Conservation (phyloP, 1,140 invertebrate species). For the Lasioglossum albipes region DNA sequence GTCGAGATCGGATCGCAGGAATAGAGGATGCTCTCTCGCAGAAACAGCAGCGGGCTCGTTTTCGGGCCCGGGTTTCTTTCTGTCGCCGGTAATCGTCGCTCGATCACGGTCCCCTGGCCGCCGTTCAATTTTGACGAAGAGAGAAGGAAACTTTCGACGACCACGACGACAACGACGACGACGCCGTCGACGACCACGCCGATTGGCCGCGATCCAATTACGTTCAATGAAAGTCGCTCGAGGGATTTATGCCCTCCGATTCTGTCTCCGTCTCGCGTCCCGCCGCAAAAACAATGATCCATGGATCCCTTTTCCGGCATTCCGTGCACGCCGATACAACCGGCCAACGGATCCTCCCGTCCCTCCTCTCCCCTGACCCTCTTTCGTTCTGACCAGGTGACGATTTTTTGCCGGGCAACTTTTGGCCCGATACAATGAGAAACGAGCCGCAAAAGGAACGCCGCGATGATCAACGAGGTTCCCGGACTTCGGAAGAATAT, state of each 20-base stretch:
- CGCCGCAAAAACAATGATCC: conserved; percentile 58
- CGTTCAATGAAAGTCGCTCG: conserved; percentile 63
- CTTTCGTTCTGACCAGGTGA: conserved; percentile 35
- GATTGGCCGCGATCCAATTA: conserved; percentile 66
- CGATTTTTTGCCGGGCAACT: conserved; percentile 33
- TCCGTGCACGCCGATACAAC: conserved; percentile 39
- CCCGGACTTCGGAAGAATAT: background rate
- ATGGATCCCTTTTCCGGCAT: conserved; percentile 63
- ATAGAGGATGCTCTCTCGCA: background rate
- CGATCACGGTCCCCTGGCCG: conserved; percentile 35
- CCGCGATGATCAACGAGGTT: conserved; percentile 32
- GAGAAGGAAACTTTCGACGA: conserved; percentile 40
- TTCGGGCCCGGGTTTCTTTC: background rate
- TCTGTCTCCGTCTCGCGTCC: conserved; percentile 38
- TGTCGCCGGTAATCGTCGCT: background rate
- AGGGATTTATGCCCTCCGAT: conserved; percentile 60
- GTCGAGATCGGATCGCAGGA: conserved; percentile 37
- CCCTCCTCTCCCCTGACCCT: background rate
- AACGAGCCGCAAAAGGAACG: conserved; percentile 33
- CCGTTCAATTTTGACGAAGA: conserved; percentile 50
- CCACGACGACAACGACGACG: background rate
- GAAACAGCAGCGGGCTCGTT: background rate
- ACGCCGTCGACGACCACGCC: background rate
- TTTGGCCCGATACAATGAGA: conserved; percentile 44
- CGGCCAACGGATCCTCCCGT: background rate